phyloP scores from a whole-genome alignment of 2,797 vertebrate species.

The Otolemur crassicaudatus region DNA sequence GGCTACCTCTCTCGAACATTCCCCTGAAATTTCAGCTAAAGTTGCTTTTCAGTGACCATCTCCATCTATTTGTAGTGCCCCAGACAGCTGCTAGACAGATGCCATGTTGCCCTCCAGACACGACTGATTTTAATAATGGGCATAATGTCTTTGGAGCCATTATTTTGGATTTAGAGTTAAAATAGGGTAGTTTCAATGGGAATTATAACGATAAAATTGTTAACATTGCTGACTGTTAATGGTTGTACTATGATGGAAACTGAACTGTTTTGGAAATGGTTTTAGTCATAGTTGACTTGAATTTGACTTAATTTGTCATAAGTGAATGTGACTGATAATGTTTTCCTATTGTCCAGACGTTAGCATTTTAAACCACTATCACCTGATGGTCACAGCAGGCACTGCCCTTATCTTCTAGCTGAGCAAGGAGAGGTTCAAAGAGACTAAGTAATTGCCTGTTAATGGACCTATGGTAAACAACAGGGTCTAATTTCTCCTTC shows the following conservation, averaged over 20 bases:
- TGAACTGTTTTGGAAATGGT: slow-evolving; percentile 53
- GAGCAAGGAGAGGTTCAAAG: not conserved
- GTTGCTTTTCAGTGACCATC: not conserved
- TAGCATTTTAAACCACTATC: not conserved
- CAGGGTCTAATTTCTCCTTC: not conserved
- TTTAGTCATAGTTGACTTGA: not conserved
- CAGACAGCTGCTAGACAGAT: slow-evolving; percentile 42
- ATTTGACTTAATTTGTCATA: slow-evolving; percentile 21
- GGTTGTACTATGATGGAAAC: slow-evolving; percentile 50
- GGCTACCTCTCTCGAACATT: slow-evolving; percentile 46
- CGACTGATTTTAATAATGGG: slow-evolving; percentile 25
- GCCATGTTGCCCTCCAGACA: not conserved
- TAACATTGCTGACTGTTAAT: slow-evolving; percentile 28
- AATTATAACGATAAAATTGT: slow-evolving; percentile 2
- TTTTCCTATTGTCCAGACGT: slow-evolving; percentile 7
- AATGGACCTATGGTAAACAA: not conserved
- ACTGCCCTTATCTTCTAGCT: rapidly evolving
- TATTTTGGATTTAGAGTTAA: slow-evolving; percentile 28
- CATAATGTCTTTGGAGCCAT: not conserved
- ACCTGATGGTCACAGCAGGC: not conserved
- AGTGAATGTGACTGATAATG: not conserved
- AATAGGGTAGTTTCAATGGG: not conserved
- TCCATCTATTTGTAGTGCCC: not conserved
- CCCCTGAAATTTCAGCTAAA: slow-evolving; percentile 41
- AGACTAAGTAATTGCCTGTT: not conserved